Evolutionary conservation across 2,797 vertebrate genomes (phyloP).

Genomic region (Enteromius radiatus): DNA sequence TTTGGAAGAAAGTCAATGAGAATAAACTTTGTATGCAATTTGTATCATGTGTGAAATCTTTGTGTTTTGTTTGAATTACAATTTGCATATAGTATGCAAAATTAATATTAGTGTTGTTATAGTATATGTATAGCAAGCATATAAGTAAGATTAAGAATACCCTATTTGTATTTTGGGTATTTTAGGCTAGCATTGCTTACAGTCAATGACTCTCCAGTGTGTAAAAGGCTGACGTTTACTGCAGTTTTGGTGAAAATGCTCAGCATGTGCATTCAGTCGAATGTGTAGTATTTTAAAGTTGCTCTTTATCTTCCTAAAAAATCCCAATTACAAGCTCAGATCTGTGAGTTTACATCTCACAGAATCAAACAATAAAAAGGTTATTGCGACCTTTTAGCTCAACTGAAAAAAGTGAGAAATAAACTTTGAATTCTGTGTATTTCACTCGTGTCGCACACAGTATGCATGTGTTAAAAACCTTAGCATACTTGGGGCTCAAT

Average conservation of each 20-base stretch:
- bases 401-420: too few relatives aligned
- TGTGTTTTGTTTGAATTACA: constrained; percentile 40
- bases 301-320: too few relatives aligned
- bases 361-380: too few relatives aligned
- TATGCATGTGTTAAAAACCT: background rate
- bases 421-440: too few relatives aligned
- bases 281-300: background rate
- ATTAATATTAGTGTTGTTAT: background rate
- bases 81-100: background rate
- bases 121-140: background rate
- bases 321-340: too few relatives aligned
- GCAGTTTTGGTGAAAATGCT: background rate
- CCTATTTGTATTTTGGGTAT: background rate
- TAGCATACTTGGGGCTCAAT: background rate
- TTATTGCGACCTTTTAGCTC: too few relatives aligned
- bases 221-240: background rate
- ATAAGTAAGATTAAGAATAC: background rate
- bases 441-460: background rate
- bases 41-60: constrained; percentile 41
- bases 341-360: too few relatives aligned
- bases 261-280: background rate
- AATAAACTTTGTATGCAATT: constrained; percentile 78
- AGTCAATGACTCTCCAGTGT: background rate
- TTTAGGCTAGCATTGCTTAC: background rate
- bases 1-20: constrained; percentile 65